Percentiles rank a stretch among this genome's conserved stretches.
Conservation (phyloP, 2,888 invertebrate genomes). For the Orthosia gothica region DNA sequence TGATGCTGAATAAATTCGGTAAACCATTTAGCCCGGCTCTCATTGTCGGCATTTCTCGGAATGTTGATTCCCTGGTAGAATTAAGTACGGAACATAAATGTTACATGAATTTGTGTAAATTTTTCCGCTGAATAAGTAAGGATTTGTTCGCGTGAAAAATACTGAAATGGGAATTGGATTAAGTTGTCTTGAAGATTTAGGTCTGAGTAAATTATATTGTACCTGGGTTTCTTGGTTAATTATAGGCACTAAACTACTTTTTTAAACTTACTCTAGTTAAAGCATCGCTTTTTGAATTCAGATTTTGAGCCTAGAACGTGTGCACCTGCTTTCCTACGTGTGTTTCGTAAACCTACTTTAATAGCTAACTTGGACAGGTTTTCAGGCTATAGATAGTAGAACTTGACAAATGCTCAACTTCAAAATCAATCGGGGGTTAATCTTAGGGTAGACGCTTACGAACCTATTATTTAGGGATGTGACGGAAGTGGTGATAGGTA, state of each 20-base stretch:
- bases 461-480: too few species aligned
- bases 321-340: too few species aligned
- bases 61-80: conserved; percentile 48
- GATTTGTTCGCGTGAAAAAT: conserved; percentile 25
- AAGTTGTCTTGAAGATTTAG: conserved; percentile 3
- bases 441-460: too few species aligned
- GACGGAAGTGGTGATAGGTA: too few species aligned
- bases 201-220: neutral
- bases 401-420: too few species aligned
- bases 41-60: conserved; percentile 51
- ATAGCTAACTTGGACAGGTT: too few species aligned
- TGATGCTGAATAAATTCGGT: conserved; percentile 66
- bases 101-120: conserved; percentile 30
- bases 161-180: conserved; percentile 37
- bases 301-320: too few species aligned
- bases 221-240: neutral
- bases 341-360: too few species aligned
- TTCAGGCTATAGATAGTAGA: too few species aligned
- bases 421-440: too few species aligned
- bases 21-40: conserved; percentile 52
- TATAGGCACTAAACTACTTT: neutral
- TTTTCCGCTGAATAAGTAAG: conserved; percentile 31
- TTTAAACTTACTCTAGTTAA: too few species aligned
- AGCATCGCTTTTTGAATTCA: too few species aligned
- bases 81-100: conserved; percentile 46